Conservation (phyloP, 2,888 invertebrate species). For the Plagiodera versicolora region DNA sequence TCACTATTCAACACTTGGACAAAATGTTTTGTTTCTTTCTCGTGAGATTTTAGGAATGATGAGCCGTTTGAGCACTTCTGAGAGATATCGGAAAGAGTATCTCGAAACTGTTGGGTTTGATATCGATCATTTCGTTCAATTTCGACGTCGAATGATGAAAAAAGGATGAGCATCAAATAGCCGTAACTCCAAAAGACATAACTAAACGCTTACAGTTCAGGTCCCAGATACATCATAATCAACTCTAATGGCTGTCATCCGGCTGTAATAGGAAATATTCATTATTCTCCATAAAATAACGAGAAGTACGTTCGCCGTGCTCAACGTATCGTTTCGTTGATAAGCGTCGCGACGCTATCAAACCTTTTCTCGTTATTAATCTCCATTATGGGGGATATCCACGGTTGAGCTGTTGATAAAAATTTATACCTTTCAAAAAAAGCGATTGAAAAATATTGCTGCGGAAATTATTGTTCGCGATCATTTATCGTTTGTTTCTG, state of each 20-base stretch:
- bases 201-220: not conserved
- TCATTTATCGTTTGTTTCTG: not conserved
- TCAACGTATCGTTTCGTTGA: not conserved
- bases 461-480: slow-evolving; percentile 1
- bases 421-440: slow-evolving; percentile 16
- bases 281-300: not conserved
- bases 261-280: not conserved
- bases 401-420: slow-evolving; percentile 15
- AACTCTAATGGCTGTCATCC: not conserved
- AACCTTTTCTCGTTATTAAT: slow-evolving; percentile 19
- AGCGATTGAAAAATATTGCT: slow-evolving; percentile 16
- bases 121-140: no score
- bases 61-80: no score
- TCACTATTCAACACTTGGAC: no score
- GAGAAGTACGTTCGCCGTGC: not conserved
- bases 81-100: no score
- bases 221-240: not conserved
- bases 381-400: slow-evolving; percentile 12
- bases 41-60: no score
- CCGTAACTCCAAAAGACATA: not conserved
- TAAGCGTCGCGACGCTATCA: slow-evolving; percentile 11
- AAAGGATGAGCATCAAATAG: not conserved
- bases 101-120: no score
- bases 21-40: no score
- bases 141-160: not conserved